These are phyloP conservation scores for Formica selysi DNA, from an alignment of 1,140 invertebrate species.

Conservation along the genomic window DNA sequence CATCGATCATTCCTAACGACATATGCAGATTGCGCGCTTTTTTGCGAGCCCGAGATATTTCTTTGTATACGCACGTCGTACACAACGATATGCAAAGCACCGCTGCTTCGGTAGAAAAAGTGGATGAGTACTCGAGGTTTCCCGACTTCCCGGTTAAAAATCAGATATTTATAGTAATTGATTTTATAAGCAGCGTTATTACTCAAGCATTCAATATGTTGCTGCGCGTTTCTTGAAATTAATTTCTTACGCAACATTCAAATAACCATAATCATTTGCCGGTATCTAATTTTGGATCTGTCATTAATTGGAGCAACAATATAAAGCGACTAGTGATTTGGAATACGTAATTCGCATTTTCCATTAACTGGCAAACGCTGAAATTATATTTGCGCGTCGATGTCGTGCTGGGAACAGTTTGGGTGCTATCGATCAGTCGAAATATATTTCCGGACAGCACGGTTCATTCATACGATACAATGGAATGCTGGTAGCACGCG, in stretches of 20 bases:
- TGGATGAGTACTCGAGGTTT: background rate
- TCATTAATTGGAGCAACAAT: background rate
- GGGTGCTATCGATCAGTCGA: slow-evolving; percentile 65
- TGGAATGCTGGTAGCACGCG: slow-evolving; percentile 53
- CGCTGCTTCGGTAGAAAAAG: background rate
- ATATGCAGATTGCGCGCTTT: slow-evolving; percentile 52
- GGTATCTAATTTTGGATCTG: background rate
- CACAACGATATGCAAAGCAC: slow-evolving; percentile 53
- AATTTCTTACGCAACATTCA: background rate
- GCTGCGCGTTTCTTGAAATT: background rate
- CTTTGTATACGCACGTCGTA: slow-evolving; percentile 47
- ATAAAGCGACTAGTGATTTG: background rate
- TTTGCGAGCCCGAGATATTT: slow-evolving; percentile 20
- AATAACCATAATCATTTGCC: background rate
- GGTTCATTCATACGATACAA: slow-evolving; percentile 72
- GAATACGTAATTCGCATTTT: slow-evolving; percentile 15
- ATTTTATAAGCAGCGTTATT: slow-evolving; percentile 36
- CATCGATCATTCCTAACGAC: slow-evolving; percentile 62
- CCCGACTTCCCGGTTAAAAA: slow-evolving; percentile 16
- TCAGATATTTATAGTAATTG: slow-evolving; percentile 32
- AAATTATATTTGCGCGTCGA: slow-evolving; percentile 42
- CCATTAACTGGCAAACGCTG: slow-evolving; percentile 5
- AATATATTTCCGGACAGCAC: slow-evolving; percentile 67
- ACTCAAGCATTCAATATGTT: slow-evolving; percentile 6
- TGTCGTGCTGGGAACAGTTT: background rate